phyloP scores from a whole-genome alignment of 2,888 invertebrate genomes.

The Homarus gammarus region DNA sequence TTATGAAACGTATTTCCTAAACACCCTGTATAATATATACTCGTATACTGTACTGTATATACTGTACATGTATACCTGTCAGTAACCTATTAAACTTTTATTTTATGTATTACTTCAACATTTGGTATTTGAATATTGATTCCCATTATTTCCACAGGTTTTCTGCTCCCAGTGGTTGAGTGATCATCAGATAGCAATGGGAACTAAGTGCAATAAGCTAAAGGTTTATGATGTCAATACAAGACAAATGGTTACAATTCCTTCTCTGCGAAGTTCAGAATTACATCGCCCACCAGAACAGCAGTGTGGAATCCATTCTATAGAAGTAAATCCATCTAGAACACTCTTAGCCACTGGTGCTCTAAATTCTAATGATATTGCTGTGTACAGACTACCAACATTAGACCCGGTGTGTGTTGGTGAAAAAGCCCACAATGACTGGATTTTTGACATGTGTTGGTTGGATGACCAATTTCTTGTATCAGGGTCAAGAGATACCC shows the following conservation, averaged over 20 bases:
- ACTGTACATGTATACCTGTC: too few species aligned
- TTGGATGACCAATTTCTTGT: constrained; percentile 96
- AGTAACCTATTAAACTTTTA: too few species aligned
- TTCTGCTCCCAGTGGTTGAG: constrained; percentile 98
- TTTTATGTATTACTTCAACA: not conserved
- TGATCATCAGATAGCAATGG: constrained; percentile 95
- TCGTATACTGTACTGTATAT: too few species aligned
- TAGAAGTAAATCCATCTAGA: constrained; percentile 93
- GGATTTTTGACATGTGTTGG: constrained; percentile 96
- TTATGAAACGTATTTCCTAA: too few species aligned
- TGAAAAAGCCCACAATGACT: constrained; percentile 93
- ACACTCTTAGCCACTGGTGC: constrained; percentile 91
- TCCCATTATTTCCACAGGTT: constrained; percentile 77
- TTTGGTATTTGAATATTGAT: not conserved
- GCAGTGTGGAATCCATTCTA: constrained; percentile 94
- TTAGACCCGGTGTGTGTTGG: constrained; percentile 92
- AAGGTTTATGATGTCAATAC: constrained; percentile 95
- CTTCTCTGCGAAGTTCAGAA: constrained; percentile 85
- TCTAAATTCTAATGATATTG: constrained; percentile 94
- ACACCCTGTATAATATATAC: too few species aligned
- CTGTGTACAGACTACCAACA: constrained; percentile 93
- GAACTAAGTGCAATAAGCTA: constrained; percentile 98
- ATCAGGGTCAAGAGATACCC: constrained; percentile 94
- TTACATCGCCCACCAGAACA: constrained; percentile 81
- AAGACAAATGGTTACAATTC: constrained; percentile 92